Conservation (phyloP, 2,797 vertebrate species). For the Merluccius polli region DNA sequence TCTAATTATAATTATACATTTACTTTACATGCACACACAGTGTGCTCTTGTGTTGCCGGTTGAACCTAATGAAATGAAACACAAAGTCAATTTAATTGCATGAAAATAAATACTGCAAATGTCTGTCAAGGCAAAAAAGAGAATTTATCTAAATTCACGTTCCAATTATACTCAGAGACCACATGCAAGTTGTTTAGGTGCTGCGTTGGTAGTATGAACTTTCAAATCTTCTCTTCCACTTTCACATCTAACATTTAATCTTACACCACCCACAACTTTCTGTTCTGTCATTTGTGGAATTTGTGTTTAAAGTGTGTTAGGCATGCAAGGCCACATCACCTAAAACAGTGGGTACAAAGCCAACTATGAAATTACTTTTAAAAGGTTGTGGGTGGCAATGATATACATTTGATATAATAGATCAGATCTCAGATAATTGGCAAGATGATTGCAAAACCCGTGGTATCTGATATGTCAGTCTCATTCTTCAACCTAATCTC, state of each 20-base stretch:
- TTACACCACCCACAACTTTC: neutral
- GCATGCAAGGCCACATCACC: conserved; percentile 11
- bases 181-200: neutral
- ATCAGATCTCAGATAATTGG: neutral
- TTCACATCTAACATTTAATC: neutral
- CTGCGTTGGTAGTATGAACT: neutral
- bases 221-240: neutral
- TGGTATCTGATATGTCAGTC: neutral
- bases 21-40: neutral
- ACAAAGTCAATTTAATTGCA: neutral
- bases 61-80: neutral
- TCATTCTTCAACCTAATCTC: neutral
- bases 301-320: neutral
- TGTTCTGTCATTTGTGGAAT: neutral
- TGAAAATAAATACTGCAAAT: neutral
- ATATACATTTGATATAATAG: neutral
- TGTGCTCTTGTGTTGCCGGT: neutral
- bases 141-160: neutral
- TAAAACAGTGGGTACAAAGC: neutral
- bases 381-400: neutral
- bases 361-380: neutral
- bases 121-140: neutral
- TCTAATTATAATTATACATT: neutral
- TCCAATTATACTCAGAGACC: neutral
- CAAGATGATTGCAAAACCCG: neutral